Base-by-base conservation (phyloP, 2,113 vertebrate genomes). In the Pangasianodon hypophthalmus region DNA sequence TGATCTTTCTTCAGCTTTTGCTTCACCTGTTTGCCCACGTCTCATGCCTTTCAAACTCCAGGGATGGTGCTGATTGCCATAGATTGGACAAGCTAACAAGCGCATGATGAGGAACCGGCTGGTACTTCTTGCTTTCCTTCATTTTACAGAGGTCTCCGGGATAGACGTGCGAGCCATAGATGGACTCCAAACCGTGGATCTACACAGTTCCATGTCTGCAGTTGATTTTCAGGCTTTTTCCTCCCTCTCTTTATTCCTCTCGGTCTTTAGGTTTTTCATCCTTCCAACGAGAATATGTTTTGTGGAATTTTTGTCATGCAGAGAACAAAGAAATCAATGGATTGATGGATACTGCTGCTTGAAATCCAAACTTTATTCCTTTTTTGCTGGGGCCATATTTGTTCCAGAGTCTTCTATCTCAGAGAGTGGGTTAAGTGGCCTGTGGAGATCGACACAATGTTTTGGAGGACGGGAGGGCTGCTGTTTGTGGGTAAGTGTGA, bases 1-100 rank as follows among this genome's bases (percentile, higher is more conserved):
- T 98, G 98, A 99, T 99, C 98, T 98, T 97, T 97, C 96, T 97
- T 98, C 96, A 97, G 98, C 96, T 97, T 97, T 97, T 94, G 97
- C 97, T 97, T 98, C 96, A 96, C 95, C 95, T 97, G 97, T 94
- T 95, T 91, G 82, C 90, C 85, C 94, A 96, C 95, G 83, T 97
- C 97, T 97, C 96, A 96, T 97, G 96, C 98, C 97, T 99, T 97
- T 98, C 97, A 97, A 87, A 97, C 98, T 98, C 98, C 95, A 96
- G 98, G 97, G 98, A 98, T 96, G 92, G 94, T 96, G 97, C 97
- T 98, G 97, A 99, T 99, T 98, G 98, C 98, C 97, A 98, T 97
- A 98, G 98, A 98, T 98, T 98, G 97, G 98, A 99, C 98, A 99
- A 97, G 97, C 98, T 99, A 99, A 99, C 97, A 97, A 99, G 97